Percentiles rank a stretch among this genome's conserved stretches.
These are phyloP conservation scores for Hemithea aestivaria DNA, from an alignment of 2,888 invertebrate species.

Conservation along the genomic window DNA sequence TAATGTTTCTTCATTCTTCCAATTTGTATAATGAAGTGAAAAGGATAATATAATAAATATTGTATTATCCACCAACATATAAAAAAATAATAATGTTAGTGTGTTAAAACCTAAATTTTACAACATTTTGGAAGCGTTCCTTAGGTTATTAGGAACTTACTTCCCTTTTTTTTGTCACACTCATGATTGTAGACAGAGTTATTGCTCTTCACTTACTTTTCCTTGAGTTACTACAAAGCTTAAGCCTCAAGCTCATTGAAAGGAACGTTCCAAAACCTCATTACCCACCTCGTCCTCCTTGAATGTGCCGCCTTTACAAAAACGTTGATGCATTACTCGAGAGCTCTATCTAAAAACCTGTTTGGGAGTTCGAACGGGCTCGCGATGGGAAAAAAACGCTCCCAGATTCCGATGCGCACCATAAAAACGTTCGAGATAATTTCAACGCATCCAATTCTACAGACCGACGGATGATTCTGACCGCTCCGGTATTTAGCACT, in stretches of 20 bases:
- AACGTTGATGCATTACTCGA: slow-evolving; percentile 74
- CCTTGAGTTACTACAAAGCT: slow-evolving; percentile 5
- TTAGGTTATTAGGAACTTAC: too few relatives aligned
- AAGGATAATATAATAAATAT: too few relatives aligned
- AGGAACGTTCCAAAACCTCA: slow-evolving; percentile 61
- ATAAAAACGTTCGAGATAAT: slow-evolving; percentile 76
- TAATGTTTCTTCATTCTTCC: too few relatives aligned
- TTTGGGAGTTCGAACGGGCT: slow-evolving; percentile 68
- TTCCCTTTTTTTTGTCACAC: too few relatives aligned
- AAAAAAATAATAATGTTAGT: too few relatives aligned
- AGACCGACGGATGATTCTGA: slow-evolving; percentile 48
- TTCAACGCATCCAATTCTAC: slow-evolving; percentile 63
- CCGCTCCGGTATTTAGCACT: slow-evolving; percentile 60
- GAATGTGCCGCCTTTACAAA: slow-evolving; percentile 71
- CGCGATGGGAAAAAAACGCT: slow-evolving; percentile 68
- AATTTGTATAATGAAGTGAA: too few relatives aligned
- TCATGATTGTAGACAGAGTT: background rate
- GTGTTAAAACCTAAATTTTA: too few relatives aligned
- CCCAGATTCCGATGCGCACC: slow-evolving; percentile 75
- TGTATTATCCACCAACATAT: too few relatives aligned
- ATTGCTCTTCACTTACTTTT: slow-evolving; percentile 6
- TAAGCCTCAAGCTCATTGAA: slow-evolving; percentile 48
- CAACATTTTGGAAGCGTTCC: too few relatives aligned
- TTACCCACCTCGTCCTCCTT: slow-evolving; percentile 67
- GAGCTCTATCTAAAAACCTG: slow-evolving; percentile 78